Percentiles rank a stretch among this genome's conserved stretches.
These are phyloP conservation scores for Dermochelys coriacea DNA, from an alignment of 2,797 vertebrate species.

Conservation along the genomic window DNA sequence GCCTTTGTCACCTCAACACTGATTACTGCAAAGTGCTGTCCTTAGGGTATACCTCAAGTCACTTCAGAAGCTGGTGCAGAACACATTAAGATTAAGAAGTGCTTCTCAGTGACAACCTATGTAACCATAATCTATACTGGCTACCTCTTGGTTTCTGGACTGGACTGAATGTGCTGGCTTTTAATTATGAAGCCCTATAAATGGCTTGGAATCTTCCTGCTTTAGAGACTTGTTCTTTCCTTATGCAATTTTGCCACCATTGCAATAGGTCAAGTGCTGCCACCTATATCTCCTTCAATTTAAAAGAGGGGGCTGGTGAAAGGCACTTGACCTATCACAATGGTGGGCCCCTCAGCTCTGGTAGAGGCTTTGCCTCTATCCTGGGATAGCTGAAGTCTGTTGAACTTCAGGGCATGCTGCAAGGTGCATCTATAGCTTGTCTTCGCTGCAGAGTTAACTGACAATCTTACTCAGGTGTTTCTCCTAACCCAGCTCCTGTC, in stretches of 20 bases:
- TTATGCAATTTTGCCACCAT: background rate
- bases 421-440: background rate
- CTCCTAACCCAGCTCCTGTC: background rate
- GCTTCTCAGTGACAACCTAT: background rate
- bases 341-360: background rate
- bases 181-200: background rate
- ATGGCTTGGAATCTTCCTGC: background rate
- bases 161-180: background rate
- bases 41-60: background rate
- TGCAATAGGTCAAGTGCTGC: background rate
- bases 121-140: background rate
- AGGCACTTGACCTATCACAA: no score
- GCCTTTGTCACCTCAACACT: background rate
- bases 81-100: no score
- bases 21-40: background rate
- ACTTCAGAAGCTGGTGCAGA: background rate
- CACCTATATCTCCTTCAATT: background rate
- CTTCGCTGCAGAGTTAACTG: background rate
- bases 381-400: background rate
- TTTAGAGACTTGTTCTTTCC: background rate
- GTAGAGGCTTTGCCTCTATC: background rate
- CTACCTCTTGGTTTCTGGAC: background rate
- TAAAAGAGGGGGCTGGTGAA: background rate
- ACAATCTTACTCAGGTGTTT: background rate
- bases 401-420: background rate